Evolutionary conservation across 2,797 vertebrate genomes (phyloP).

Genomic region (Notamacropus eugenii): DNA sequence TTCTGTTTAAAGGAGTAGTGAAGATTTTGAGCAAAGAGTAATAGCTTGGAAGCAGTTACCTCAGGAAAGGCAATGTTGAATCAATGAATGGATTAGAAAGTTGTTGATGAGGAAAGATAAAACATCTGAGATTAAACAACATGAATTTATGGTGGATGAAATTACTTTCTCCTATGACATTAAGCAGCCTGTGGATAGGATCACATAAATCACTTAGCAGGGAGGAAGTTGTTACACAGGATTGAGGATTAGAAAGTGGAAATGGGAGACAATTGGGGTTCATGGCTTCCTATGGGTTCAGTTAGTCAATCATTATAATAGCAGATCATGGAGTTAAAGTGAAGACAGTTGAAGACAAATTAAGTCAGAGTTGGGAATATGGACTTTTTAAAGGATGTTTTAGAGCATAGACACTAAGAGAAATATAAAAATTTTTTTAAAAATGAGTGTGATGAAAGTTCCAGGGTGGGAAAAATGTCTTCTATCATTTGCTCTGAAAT

Average conservation of each 20-base stretch:
- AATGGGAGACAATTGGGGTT: neutral
- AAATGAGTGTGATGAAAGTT: neutral
- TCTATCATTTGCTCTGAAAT: neutral
- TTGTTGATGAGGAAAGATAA: neutral
- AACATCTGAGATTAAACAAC: neutral
- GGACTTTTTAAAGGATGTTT: neutral
- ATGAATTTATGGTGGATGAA: neutral
- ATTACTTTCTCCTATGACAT: neutral
- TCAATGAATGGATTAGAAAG: neutral
- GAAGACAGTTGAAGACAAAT: neutral
- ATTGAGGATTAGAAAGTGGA: neutral
- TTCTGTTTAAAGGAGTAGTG: neutral
- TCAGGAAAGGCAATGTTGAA: neutral
- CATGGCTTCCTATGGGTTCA: neutral
- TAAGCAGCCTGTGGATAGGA: neutral
- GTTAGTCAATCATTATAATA: neutral
- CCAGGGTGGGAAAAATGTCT: neutral
- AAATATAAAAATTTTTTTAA: neutral
- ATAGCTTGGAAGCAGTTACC: neutral
- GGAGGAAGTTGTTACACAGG: neutral
- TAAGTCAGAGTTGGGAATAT: neutral
- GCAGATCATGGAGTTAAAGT: neutral
- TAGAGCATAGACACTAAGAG: neutral
- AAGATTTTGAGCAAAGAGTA: neutral
- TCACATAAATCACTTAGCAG: neutral